A percentile compares a stretch with the other conserved stretches of the same genome.
phyloP scores from a whole-genome alignment of 2,113 vertebrate species.

The Lycaon pictus region DNA sequence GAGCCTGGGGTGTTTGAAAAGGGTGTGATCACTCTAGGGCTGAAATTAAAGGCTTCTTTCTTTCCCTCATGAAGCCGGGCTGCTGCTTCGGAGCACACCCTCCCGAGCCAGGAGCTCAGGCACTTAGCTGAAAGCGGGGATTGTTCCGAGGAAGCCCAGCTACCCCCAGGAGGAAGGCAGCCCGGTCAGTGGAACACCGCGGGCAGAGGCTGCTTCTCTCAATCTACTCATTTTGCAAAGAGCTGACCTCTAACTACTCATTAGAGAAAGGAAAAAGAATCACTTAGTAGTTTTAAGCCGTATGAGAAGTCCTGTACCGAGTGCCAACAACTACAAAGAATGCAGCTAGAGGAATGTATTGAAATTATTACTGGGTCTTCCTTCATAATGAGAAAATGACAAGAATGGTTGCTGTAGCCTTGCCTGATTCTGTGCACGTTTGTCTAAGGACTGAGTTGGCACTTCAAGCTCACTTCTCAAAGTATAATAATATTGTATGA shows the following conservation, averaged over 20 bases:
- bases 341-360: constrained; percentile 82
- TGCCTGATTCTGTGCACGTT: constrained; percentile 78
- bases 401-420: constrained; percentile 76
- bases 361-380: constrained; percentile 78
- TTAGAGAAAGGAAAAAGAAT: constrained; percentile 52
- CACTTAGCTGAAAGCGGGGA: constrained; percentile 65
- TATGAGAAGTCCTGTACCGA: constrained; percentile 71
- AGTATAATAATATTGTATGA: constrained; percentile 81
- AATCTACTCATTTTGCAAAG: constrained; percentile 35
- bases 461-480: constrained; percentile 83
- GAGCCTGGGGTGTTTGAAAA: constrained; percentile 58
- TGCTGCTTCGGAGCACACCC: not conserved
- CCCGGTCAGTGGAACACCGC: constrained; percentile 36
- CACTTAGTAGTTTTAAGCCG: not conserved
- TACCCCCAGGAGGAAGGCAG: constrained; percentile 37
- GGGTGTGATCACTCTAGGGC: constrained; percentile 32
- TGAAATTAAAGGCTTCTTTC: constrained; percentile 60
- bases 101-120: constrained; percentile 2
- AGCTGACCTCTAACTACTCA: constrained; percentile 50
- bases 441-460: constrained; percentile 84
- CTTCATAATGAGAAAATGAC: constrained; percentile 77
- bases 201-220: constrained; percentile 35
- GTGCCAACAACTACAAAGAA: constrained; percentile 81
- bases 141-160: constrained; percentile 62
- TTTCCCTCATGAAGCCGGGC: constrained; percentile 52